phyloP scores from a whole-genome alignment of 1,140 invertebrate species.

The Philopotamus ludificatus region DNA sequence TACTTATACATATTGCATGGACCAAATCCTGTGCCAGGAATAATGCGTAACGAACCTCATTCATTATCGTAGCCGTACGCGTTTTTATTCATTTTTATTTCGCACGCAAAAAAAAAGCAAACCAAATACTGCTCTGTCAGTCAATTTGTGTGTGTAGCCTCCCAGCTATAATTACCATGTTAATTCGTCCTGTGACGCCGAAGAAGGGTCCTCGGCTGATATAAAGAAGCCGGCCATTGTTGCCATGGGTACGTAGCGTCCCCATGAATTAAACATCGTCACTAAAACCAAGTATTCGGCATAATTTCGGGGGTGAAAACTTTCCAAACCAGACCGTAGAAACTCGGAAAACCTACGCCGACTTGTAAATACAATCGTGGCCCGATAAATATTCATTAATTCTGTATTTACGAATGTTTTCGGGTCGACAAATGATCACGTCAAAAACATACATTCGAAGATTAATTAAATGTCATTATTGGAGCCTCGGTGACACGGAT shows the following conservation, averaged over 20 bases:
- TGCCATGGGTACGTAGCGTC: conserved; percentile 2
- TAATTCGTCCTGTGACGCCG: conserved; percentile 25
- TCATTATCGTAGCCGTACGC: no score
- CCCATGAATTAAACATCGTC: conserved; percentile 21
- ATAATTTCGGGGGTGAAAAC: neutral
- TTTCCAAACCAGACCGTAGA: neutral
- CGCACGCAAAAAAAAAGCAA: no score
- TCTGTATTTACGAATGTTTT: neutral
- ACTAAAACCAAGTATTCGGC: neutral
- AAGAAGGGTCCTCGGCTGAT: conserved; percentile 11
- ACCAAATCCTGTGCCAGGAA: no score
- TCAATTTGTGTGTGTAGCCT: conserved; percentile 29
- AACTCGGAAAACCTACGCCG: neutral
- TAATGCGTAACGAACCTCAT: no score
- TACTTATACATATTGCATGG: no score
- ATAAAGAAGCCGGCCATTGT: conserved; percentile 21
- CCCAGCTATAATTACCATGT: conserved; percentile 31
- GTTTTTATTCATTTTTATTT: no score
- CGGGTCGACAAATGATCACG: no score
- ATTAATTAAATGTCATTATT: neutral
- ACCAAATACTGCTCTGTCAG: conserved; percentile 20
- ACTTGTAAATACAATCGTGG: neutral
- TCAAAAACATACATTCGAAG: no score
- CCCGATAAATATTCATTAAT: neutral
- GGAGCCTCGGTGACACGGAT: neutral